Conservation (phyloP, 2,797 vertebrate species). For the Chaenodraco wilsoni region DNA sequence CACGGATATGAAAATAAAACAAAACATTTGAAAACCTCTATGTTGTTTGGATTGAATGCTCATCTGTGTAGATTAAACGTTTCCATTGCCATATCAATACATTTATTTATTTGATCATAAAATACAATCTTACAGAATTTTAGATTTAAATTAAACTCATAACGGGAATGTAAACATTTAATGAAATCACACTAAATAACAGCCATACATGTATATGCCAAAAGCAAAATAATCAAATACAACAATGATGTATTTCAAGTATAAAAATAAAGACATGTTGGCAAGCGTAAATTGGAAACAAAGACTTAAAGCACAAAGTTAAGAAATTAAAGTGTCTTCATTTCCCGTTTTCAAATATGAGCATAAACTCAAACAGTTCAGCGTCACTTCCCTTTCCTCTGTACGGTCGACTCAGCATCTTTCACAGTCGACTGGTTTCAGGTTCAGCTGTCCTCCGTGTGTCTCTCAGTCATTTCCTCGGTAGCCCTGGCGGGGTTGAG, state of each 20-base stretch:
- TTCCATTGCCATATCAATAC: background rate
- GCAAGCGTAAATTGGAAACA: background rate
- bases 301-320: background rate
- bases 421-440: constrained; percentile 34
- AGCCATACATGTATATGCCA: background rate
- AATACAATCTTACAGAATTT: background rate
- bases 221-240: background rate
- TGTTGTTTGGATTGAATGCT: constrained; percentile 15
- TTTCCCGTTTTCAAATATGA: background rate
- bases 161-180: background rate
- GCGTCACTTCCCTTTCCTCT: background rate
- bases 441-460: background rate
- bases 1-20: constrained; percentile 52
- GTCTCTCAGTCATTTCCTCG: constrained; percentile 6
- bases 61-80: background rate
- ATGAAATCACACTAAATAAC: background rate
- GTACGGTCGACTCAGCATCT: background rate
- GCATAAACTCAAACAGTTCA: background rate
- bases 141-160: constrained; percentile 1
- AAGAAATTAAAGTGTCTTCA: constrained; percentile 13
- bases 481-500: constrained; percentile 57
- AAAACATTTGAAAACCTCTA: constrained; percentile 27
- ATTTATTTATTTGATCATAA: background rate
- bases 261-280: background rate
- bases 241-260: constrained; percentile 22